Conservation (phyloP, 2,888 invertebrate genomes). For the Dorcus parallelipipedus region DNA sequence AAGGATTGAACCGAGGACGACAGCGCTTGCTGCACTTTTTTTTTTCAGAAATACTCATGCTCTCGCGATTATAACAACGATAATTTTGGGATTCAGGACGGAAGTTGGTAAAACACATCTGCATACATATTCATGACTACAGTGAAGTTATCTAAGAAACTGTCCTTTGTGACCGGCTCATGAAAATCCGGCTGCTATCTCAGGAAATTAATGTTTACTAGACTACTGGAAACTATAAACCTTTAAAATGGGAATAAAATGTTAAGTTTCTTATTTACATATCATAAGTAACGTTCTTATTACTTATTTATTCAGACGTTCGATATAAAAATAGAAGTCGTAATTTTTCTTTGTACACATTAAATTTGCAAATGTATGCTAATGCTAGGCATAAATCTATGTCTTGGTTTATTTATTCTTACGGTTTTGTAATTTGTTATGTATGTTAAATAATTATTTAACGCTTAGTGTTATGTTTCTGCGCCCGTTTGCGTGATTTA, state of each 20-base stretch:
- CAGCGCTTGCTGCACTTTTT: conserved; percentile 19
- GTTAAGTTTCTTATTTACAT: conserved; percentile 31
- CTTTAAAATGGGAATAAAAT: conserved; percentile 44
- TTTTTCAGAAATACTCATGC: conserved; percentile 21
- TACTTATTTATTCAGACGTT: conserved; percentile 1
- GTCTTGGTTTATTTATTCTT: not conserved
- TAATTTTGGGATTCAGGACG: conserved; percentile 37
- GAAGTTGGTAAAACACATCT: conserved; percentile 37
- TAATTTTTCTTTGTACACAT: not conserved
- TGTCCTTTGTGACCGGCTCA: conserved; percentile 35
- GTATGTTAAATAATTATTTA: no score
- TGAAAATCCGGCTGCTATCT: conserved; percentile 35
- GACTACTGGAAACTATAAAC: conserved; percentile 42
- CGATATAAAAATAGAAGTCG: not conserved
- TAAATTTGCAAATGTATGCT: not conserved
- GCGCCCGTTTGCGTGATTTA: no score
- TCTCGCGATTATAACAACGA: conserved; percentile 32
- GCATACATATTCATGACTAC: conserved; percentile 40
- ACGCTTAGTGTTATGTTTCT: no score
- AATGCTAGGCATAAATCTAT: not conserved
- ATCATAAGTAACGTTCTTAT: conserved; percentile 14
- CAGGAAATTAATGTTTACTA: conserved; percentile 39
- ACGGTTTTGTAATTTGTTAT: no score
- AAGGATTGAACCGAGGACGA: conserved; percentile 1
- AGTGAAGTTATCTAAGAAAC: conserved; percentile 37